Evolutionary conservation across 2,888 invertebrate genomes (phyloP), one percentile per base, ranked within the genome.

Genomic region (Electrophaes corylata): DNA sequence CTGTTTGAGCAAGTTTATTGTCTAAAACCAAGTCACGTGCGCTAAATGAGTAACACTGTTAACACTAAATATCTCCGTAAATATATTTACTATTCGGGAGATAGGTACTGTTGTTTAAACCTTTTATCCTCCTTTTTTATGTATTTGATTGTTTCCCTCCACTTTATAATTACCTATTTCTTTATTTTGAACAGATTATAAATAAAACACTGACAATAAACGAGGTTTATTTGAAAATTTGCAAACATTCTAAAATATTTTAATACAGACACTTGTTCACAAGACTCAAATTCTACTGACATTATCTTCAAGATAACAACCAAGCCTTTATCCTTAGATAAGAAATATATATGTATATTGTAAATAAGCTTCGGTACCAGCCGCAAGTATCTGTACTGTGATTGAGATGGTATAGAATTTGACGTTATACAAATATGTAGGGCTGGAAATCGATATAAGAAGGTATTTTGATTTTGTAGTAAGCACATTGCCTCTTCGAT

Each of bases 291-390:
- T 41, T 51, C 50, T 47, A 60, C 59, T 60, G 59, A 55, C 62
- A 64, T 75, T 78, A 78, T 78, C 79, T 73, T 55, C 2, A 62
- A 78, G 86, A 86, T 86, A 85, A 82, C 71, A 65, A 53, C 54
- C 72, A 60, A 66, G 68, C 74, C 76, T 79, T 70, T 78, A 79
- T 73, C 76, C 74, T 60, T 55, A 73, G 84, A 84, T 83, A 83
- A 83, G 73, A 58, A 60, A 62, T n/a, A 4, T 23, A 29, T 72
- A 54, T 62, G 51, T 60, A 35, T 46, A 46, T 54, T 50, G 41
- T 59, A 54, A 53, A 58, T 54, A 59, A 2, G 26, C 6, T 10
- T 41, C 26, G 6, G 11, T 40, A 39, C 16, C 11, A 23, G 11
- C 1, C 35, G 26, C 44, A 48, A 20, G 39, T 48, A 66, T 65